Base-by-base conservation (phyloP, 2,888 invertebrate species). In the Sialis fuliginosa region DNA sequence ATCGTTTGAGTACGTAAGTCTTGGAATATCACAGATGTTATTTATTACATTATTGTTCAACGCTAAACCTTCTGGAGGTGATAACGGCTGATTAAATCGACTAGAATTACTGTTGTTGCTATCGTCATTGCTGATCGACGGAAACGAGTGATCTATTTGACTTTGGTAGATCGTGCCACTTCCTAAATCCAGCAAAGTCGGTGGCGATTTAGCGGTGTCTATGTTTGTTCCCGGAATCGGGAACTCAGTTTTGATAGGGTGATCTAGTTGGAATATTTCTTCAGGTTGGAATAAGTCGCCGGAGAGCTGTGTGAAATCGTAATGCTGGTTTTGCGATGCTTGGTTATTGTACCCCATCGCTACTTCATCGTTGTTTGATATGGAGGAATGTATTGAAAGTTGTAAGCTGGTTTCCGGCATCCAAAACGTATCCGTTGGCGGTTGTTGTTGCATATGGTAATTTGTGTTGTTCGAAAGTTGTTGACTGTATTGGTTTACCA, bases 181-280 rank as follows among this genome's bases (percentile, higher is more conserved):
- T 37, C 80, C 82, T 5, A 84, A 66, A 54, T 84, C 83, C 5
- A 82, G 69, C 47, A 84, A 68, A 0, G 81, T 81, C 0, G 81
- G 75, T 0, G 82, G 81, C 0, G 81, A 81, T 55, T 75, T 68
- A 8, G 74, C 59, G 0, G 59, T 53, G 31, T 62, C 61, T 31
- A 44, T 47, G 48, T 62, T 67, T 39, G 56, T 53, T 44, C 66
- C 66, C 52, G 73, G 72, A 0, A 61, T 55, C 2, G 69, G 64
- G 52, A 74, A 79, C 55, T 81, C 79, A 1, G 77, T 65, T 54
- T 79, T 67, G 37, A 82, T 69, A 0, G 82, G 82, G 57, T 82
- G 81, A 56, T 82, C 82, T 49, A 82, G 62, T 59, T 82, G 81
- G 62, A 83, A 83, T 51, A 83, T 82, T 61, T 83, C 82, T 58